Conservation (phyloP, 2,888 invertebrate genomes). For the Ochropacha duplaris region DNA sequence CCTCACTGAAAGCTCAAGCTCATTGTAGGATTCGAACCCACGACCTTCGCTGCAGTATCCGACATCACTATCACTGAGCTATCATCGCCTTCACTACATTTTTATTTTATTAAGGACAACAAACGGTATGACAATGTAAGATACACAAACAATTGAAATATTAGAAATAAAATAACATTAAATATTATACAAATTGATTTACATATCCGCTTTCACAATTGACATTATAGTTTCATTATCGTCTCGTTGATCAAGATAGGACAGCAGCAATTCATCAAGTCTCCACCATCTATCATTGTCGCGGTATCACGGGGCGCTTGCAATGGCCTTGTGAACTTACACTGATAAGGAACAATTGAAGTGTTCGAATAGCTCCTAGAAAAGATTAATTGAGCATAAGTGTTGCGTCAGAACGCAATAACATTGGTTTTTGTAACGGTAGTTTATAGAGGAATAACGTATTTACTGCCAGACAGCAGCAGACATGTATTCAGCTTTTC, state of each 20-base stretch:
- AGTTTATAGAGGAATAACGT: background rate
- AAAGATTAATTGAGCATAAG: slow-evolving; percentile 51
- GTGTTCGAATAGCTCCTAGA: slow-evolving; percentile 29
- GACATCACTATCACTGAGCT: too few relatives aligned
- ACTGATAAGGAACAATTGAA: slow-evolving; percentile 59
- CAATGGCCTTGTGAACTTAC: slow-evolving; percentile 53
- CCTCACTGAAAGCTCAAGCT: too few relatives aligned
- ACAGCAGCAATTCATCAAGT: slow-evolving; percentile 57
- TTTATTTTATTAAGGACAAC: too few relatives aligned
- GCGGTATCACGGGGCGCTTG: slow-evolving; percentile 35
- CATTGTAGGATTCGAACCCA: too few relatives aligned
- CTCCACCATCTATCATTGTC: slow-evolving; percentile 64
- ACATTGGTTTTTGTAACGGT: background rate
- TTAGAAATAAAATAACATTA: too few relatives aligned
- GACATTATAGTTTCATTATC: slow-evolving; percentile 5
- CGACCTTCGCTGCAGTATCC: too few relatives aligned
- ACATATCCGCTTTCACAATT: background rate
- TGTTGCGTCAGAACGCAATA: slow-evolving; percentile 32
- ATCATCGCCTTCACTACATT: too few relatives aligned
- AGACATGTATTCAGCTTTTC: too few relatives aligned
- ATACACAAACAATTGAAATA: too few relatives aligned
- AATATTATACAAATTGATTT: too few relatives aligned
- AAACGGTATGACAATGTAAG: too few relatives aligned
- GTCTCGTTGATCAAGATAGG: slow-evolving; percentile 6
- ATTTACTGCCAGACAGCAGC: too few relatives aligned